Base-by-base conservation (phyloP, 2,888 invertebrate species). In the Chelonus formosanus region DNA sequence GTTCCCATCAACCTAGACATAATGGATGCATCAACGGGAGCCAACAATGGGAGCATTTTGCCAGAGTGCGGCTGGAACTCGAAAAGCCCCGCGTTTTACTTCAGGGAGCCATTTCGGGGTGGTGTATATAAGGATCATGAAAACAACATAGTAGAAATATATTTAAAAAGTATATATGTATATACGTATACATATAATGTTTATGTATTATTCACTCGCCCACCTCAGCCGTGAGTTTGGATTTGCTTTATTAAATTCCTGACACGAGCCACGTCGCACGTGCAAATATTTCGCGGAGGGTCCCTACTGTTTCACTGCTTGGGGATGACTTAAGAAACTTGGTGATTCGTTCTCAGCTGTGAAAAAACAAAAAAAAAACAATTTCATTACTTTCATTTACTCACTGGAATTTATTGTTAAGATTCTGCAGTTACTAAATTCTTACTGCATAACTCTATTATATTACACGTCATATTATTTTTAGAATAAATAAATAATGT, bases 231-330 rank as follows among this genome's bases (percentile, higher is more conserved):
- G 43, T 44, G 69, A 45, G 61, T 50, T 59, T 63, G 68, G 61
- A 69, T 74, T 75, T 76, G 76, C 80, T 83, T 83, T 83, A 84
- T 83, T 84, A 83, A 83, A 84, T 84, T 82, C 82, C 82, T 81
- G 76, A 78, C 80, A 77, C 80, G 76, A 76, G 72, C 71, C 71
- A 70, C 70, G 65, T 74, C 70, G 78, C 82, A 81, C 82, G 82
- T 82, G 82, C 82, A 80, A 81, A 81, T 81, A 81, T 80, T 63
- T 80, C 77, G 63, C 64, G 60, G 64, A 65, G 67, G 67, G 65
- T 59, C 50, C 57, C 34, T 44, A 47, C 10, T n/a, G 34, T 47
- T 45, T 43, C 40, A 10, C 48, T 35, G 45, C 40, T 36, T n/a
- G 43, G 58, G 57, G 44, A 56, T 70, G 71, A 72, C 70, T 70